These are phyloP conservation scores for Cabera pusaria DNA, from an alignment of 2,888 invertebrate species.

Conservation along the genomic window DNA sequence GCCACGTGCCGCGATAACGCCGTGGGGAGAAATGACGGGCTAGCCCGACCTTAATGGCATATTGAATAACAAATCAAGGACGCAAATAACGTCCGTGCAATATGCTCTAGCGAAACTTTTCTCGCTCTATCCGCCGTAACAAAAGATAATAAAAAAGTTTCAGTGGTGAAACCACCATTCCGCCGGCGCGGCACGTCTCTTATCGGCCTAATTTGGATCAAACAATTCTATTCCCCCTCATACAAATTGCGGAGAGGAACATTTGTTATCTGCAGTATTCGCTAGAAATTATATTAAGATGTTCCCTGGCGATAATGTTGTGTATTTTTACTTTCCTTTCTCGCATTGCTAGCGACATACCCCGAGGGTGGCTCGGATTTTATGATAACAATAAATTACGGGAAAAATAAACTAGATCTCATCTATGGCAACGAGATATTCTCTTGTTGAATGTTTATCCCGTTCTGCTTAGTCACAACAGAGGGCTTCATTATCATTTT, in stretches of 20 bases:
- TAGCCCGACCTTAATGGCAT: conserved; percentile 43
- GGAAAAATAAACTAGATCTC: conserved; percentile 62
- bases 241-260: conserved; percentile 69
- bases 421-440: conserved; percentile 57
- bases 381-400: conserved; percentile 69
- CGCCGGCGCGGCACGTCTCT: conserved; percentile 60
- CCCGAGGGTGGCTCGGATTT: conserved; percentile 57
- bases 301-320: conserved; percentile 70
- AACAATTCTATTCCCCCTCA: conserved; percentile 73
- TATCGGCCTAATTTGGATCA: conserved; percentile 78
- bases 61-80: conserved; percentile 48
- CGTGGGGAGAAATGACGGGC: conserved; percentile 45
- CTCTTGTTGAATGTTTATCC: conserved; percentile 34
- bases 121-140: conserved; percentile 35
- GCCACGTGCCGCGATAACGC: conserved; percentile 39
- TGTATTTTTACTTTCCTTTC: conserved; percentile 65
- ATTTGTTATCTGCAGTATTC: conserved; percentile 77
- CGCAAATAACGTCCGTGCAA: conserved; percentile 42
- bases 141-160: conserved; percentile 66
- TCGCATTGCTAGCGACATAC: conserved; percentile 41
- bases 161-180: conserved; percentile 52
- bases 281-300: conserved; percentile 79
- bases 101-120: conserved; percentile 45
- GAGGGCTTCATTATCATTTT: conserved; percentile 20
- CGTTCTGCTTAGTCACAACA: conserved; percentile 28